Percentiles rank a stretch among this genome's conserved stretches.
These are phyloP conservation scores for Brachyrhaphis roseni DNA, from an alignment of 2,797 vertebrate species.

Conservation along the genomic window DNA sequence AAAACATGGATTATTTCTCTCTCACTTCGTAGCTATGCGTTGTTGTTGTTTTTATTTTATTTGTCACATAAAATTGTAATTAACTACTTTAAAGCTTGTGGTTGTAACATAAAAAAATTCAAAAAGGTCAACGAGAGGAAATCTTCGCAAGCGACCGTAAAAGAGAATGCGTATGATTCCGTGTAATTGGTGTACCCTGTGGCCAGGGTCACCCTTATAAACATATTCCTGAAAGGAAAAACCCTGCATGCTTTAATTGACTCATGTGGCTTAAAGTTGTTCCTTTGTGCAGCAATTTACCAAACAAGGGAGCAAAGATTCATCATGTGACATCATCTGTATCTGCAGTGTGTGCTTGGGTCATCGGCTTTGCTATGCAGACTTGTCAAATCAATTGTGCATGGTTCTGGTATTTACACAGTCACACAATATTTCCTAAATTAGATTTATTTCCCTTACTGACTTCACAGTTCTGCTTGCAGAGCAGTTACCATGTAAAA, in stretches of 20 bases:
- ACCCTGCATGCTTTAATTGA: conserved; percentile 33
- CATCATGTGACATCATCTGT: conserved; percentile 49
- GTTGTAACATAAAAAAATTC: background rate
- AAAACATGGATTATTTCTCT: background rate
- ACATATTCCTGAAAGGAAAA: conserved; percentile 25
- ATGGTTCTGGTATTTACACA: conserved; percentile 21
- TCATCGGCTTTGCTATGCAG: conserved; percentile 20
- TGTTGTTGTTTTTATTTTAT: background rate
- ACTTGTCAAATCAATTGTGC: conserved; percentile 49
- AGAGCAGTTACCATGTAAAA: conserved; percentile 22
- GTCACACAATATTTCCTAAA: conserved; percentile 38
- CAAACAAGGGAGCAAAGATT: conserved; percentile 43
- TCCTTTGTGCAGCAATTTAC: conserved; percentile 56
- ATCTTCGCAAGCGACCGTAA: background rate
- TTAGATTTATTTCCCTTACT: conserved; percentile 20
- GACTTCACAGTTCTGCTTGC: background rate
- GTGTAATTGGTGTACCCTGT: background rate
- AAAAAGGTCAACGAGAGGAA: background rate
- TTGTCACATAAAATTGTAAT: background rate
- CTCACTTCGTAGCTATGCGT: background rate
- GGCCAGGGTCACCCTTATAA: background rate
- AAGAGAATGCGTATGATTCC: conserved; percentile 21
- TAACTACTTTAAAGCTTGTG: background rate
- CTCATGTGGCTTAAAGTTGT: conserved; percentile 32
- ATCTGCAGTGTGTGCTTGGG: conserved; percentile 23